phyloP scores from a whole-genome alignment of 2,888 invertebrate species.

The Netelia inedita region DNA sequence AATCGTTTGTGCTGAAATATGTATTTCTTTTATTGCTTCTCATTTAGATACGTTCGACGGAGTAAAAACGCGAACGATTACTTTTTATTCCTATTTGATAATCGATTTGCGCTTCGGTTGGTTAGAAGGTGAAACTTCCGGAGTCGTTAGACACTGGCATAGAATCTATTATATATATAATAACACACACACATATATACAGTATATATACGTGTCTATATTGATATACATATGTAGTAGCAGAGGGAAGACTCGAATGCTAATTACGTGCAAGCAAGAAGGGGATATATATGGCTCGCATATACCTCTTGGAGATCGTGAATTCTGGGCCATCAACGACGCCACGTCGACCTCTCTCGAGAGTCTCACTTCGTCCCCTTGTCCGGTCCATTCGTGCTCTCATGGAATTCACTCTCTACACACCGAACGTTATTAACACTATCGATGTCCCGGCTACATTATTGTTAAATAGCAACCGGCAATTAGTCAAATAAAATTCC shows the following conservation, averaged over 20 bases:
- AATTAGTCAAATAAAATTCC: too few relatives aligned
- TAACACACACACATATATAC: too few relatives aligned
- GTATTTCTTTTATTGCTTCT: not conserved
- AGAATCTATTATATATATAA: not conserved
- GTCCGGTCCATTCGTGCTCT: not conserved
- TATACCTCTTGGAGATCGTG: slow-evolving; percentile 20
- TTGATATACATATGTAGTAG: slow-evolving; percentile 6
- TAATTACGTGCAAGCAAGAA: slow-evolving; percentile 13
- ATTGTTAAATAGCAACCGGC: not conserved
- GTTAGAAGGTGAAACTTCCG: slow-evolving; percentile 58
- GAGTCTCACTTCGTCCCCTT: slow-evolving; percentile 10
- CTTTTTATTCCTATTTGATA: slow-evolving; percentile 31
- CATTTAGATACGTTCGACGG: not conserved
- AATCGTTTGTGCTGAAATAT: not conserved
- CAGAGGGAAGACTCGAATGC: slow-evolving; percentile 37
- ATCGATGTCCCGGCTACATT: not conserved
- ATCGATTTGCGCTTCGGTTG: slow-evolving; percentile 47
- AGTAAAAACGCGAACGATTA: not conserved
- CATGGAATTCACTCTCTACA: slow-evolving; percentile 13
- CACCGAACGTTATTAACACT: not conserved
- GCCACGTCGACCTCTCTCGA: slow-evolving; percentile 29
- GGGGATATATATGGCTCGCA: not conserved
- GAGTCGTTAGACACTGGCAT: slow-evolving; percentile 34
- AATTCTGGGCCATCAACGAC: slow-evolving; percentile 52
- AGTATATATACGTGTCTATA: slow-evolving; percentile 7